Percentiles rank a stretch among this genome's conserved stretches.
phyloP scores from a whole-genome alignment of 2,113 vertebrate genomes.

The Actenoides hombroni region DNA sequence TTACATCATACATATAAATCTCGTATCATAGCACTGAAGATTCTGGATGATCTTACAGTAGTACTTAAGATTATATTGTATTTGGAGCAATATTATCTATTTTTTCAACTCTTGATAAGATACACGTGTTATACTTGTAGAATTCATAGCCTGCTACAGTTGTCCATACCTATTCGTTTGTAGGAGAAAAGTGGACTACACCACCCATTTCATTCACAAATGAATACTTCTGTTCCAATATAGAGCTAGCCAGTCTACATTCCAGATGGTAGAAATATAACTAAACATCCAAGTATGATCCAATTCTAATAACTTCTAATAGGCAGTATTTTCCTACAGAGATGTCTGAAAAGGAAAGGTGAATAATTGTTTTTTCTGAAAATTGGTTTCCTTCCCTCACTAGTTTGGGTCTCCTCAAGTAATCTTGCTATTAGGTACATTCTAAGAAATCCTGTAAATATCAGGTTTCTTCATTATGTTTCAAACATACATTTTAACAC shows the following conservation, averaged over 20 bases:
- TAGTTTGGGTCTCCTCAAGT: neutral
- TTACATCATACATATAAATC: neutral
- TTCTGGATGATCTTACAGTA: neutral
- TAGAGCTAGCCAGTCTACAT: neutral
- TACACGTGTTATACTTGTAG: neutral
- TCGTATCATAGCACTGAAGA: neutral
- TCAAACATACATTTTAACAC: neutral
- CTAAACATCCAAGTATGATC: neutral
- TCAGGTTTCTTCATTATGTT: neutral
- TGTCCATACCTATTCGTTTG: neutral
- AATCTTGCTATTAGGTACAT: neutral
- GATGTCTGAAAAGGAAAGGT: neutral
- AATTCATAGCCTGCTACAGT: neutral
- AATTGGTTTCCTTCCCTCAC: neutral
- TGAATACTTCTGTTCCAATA: neutral
- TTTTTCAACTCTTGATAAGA: neutral
- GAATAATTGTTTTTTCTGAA: neutral
- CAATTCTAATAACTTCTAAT: neutral
- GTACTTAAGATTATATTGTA: neutral
- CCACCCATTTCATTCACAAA: neutral
- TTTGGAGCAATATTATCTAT: neutral
- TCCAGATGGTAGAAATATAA: neutral
- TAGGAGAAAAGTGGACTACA: neutral
- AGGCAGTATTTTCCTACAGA: neutral
- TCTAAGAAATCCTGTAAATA: neutral